Evolutionary conservation across 2,888 invertebrate species (phyloP).

Genomic region (Chaitophorus viminalis): DNA sequence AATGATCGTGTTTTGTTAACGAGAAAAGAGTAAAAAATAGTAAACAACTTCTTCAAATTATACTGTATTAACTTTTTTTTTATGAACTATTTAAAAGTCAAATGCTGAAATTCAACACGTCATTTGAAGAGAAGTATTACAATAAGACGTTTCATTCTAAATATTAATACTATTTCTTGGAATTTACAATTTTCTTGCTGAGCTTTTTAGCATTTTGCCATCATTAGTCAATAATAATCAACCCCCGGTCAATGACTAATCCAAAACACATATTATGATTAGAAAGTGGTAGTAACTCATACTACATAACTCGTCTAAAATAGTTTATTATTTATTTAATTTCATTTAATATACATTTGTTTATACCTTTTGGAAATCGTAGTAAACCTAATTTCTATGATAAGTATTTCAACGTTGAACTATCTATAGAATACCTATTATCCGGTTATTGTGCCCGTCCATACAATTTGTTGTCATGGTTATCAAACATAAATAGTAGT

Average conservation of each 20-base stretch:
- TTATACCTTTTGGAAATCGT: no score
- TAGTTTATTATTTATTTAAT: background rate
- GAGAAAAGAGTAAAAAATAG: background rate
- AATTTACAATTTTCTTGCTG: background rate
- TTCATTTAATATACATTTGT: background rate
- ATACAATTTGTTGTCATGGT: background rate
- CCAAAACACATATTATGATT: background rate
- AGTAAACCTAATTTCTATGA: background rate
- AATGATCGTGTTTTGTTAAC: background rate
- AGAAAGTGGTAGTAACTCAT: background rate
- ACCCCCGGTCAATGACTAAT: no score
- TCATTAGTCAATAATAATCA: background rate
- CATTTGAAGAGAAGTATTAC: background rate
- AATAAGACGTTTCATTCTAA: background rate
- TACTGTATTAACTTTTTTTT: background rate
- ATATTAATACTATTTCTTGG: background rate
- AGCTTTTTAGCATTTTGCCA: background rate
- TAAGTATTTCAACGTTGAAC: background rate
- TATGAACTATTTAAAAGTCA: background rate
- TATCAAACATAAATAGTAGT: no score
- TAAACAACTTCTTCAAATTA: constrained; percentile 15
- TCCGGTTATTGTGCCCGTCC: background rate
- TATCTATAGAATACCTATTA: background rate
- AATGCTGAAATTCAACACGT: background rate
- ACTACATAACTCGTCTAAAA: background rate